These are phyloP conservation scores for Abrostola triplasia DNA, from an alignment of 2,888 invertebrate species.

Conservation along the genomic window DNA sequence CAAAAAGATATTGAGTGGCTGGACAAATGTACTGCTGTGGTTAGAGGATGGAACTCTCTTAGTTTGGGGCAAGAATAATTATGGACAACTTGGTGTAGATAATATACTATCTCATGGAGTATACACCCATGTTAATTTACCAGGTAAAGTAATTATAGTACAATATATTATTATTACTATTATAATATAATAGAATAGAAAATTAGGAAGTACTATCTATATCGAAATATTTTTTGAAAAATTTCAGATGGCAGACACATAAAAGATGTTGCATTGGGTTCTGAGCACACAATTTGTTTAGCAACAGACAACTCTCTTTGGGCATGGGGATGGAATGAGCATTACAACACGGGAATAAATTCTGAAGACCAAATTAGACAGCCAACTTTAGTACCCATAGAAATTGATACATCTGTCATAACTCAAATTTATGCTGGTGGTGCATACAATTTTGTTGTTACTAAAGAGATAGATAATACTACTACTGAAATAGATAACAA, in stretches of 20 bases:
- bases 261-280: slow-evolving; percentile 90
- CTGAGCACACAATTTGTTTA: slow-evolving; percentile 93
- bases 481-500: slow-evolving; percentile 10
- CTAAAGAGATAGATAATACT: slow-evolving; percentile 50
- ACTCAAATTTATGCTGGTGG: slow-evolving; percentile 79
- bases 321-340: slow-evolving; percentile 97
- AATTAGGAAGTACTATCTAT: not conserved
- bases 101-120: slow-evolving; percentile 67
- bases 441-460: slow-evolving; percentile 81
- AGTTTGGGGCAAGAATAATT: slow-evolving; percentile 94
- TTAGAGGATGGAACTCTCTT: slow-evolving; percentile 90
- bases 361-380: slow-evolving; percentile 69
- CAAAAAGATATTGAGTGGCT: slow-evolving; percentile 90
- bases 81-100: slow-evolving; percentile 91
- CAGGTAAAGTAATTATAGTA: slow-evolving; percentile 67
- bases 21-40: slow-evolving; percentile 93
- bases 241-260: slow-evolving; percentile 83
- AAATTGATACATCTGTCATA: slow-evolving; percentile 59
- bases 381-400: slow-evolving; percentile 73
- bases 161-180: too few relatives aligned
- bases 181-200: not conserved
- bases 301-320: slow-evolving; percentile 90
- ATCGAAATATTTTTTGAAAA: not conserved
- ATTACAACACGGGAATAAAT: slow-evolving; percentile 93
- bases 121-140: slow-evolving; percentile 72